Evolutionary conservation across 2,888 invertebrate genomes (phyloP).

Genomic region (Malthinus flaveolus): DNA sequence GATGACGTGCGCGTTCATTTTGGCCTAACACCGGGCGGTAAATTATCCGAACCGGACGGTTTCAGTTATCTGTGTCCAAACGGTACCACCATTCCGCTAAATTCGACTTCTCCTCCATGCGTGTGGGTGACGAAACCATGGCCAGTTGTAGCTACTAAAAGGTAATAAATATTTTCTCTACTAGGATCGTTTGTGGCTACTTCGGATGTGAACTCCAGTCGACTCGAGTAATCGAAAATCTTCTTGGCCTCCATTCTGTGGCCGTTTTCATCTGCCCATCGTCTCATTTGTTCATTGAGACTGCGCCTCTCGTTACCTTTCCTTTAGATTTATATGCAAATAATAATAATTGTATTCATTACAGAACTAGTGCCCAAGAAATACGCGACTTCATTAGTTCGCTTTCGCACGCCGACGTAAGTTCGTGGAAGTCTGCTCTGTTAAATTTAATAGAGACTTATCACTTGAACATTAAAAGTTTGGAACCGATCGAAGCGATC

Average conservation of each 20-base stretch:
- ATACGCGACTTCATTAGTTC: constrained; percentile 58
- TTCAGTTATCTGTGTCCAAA: constrained; percentile 79
- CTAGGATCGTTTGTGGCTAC: too few species aligned
- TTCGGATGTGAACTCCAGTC: too few species aligned
- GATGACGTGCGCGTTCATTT: constrained; percentile 71
- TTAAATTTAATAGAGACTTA: constrained; percentile 64
- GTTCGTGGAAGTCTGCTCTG: constrained; percentile 63
- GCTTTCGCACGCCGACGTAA: constrained; percentile 50
- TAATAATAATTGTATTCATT: neutral
- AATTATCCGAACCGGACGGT: constrained; percentile 54
- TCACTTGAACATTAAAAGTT: constrained; percentile 57
- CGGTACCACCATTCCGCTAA: constrained; percentile 66
- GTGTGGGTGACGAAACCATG: constrained; percentile 80
- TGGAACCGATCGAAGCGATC: constrained; percentile 65
- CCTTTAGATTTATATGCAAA: too few species aligned
- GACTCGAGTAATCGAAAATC: too few species aligned
- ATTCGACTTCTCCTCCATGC: constrained; percentile 64
- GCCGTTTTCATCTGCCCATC: too few species aligned
- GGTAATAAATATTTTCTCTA: too few species aligned
- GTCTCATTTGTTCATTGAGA: too few species aligned
- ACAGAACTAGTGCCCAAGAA: constrained; percentile 56
- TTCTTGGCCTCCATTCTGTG: too few species aligned
- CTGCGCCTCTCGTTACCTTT: too few species aligned
- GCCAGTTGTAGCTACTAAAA: constrained; percentile 71
- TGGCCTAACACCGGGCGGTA: constrained; percentile 56